Percentiles rank a stretch among this genome's conserved stretches.
Conservation (phyloP, 2,888 invertebrate genomes). For the Erpobdella octoculata region DNA sequence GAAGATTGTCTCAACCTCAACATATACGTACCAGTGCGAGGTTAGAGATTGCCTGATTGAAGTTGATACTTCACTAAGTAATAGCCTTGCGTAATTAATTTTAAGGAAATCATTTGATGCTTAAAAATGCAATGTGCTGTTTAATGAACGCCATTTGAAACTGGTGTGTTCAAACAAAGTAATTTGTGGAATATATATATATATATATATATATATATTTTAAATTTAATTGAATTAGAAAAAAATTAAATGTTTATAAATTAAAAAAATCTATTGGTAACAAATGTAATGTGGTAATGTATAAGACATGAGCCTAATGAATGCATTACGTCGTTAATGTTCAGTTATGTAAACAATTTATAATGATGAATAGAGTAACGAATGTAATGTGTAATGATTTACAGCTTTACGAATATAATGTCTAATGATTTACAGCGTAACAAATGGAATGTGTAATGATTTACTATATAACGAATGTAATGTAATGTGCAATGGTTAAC, state of each 20-base stretch:
- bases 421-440: too few relatives aligned
- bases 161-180: neutral
- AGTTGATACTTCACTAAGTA: neutral
- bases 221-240: too few relatives aligned
- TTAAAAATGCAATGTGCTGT: neutral
- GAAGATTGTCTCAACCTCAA: slow-evolving; percentile 18
- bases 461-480: too few relatives aligned
- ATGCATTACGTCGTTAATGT: too few relatives aligned
- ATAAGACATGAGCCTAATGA: neutral
- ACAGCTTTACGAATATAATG: too few relatives aligned
- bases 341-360: too few relatives aligned
- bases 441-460: too few relatives aligned
- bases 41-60: neutral
- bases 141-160: neutral
- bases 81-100: neutral
- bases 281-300: neutral
- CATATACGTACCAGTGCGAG: slow-evolving; percentile 3
- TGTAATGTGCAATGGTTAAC: too few relatives aligned
- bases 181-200: neutral
- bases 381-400: too few relatives aligned
- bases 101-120: neutral
- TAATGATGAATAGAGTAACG: too few relatives aligned
- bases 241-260: neutral
- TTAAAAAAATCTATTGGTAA: neutral
- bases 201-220: neutral